Evolutionary conservation across 2,888 invertebrate species (phyloP).

Genomic region (Cartodere bifasciata): DNA sequence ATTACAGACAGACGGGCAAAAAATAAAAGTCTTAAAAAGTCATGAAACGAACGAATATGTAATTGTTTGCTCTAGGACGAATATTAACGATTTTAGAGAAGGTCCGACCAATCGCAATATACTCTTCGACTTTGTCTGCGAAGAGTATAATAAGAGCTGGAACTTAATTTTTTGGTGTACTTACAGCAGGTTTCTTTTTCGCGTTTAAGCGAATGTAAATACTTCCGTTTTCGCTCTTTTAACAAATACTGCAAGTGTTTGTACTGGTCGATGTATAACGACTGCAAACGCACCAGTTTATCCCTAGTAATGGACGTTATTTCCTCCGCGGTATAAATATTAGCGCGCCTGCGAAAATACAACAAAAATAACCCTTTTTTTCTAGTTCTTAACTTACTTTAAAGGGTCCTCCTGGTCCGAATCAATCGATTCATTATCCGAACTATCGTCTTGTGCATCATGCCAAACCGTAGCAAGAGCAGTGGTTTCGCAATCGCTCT

Average conservation of each 20-base stretch:
- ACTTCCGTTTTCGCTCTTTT: conserved; percentile 58
- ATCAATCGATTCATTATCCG: conserved; percentile 67
- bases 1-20: no score
- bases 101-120: no score
- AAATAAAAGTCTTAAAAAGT: no score
- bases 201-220: conserved; percentile 55
- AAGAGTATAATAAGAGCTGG: no score
- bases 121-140: no score
- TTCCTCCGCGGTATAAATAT: conserved; percentile 81
- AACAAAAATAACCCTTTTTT: conserved; percentile 2
- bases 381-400: conserved; percentile 56
- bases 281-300: conserved; percentile 63
- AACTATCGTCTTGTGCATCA: conserved; percentile 52
- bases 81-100: no score
- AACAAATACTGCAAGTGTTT: conserved; percentile 59
- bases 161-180: no score
- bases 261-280: conserved; percentile 73
- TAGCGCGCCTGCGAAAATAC: conserved; percentile 56
- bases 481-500: conserved; percentile 57
- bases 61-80: no score
- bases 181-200: conserved; percentile 60
- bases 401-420: conserved; percentile 63
- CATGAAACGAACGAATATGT: no score
- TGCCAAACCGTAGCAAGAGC: conserved; percentile 49
- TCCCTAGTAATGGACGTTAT: conserved; percentile 64